Evolutionary conservation across 1,140 invertebrate genomes (phyloP).

Genomic region (Periplaneta americana): DNA sequence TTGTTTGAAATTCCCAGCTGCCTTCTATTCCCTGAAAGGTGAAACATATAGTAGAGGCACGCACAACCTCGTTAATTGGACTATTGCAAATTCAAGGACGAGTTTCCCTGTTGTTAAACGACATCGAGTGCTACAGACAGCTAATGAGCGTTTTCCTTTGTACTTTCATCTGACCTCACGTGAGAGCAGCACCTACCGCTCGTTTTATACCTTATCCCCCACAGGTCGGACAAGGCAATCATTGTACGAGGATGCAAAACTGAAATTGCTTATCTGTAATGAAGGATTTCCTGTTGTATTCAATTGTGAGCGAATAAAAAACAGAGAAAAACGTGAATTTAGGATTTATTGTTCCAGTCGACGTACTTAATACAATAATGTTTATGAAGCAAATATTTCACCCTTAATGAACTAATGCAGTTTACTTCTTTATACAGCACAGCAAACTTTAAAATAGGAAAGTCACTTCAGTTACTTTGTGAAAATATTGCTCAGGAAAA

Average conservation of each 20-base stretch:
- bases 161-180: background rate
- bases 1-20: background rate
- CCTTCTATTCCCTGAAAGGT: background rate
- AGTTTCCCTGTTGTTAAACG: background rate
- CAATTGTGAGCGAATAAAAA: too few species aligned
- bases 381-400: too few species aligned
- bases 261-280: background rate
- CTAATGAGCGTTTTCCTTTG: background rate
- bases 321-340: too few species aligned
- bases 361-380: too few species aligned
- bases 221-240: background rate
- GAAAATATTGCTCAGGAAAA: too few species aligned
- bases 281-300: too few species aligned
- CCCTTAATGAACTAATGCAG: too few species aligned
- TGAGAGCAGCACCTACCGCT: background rate
- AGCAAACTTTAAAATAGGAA: too few species aligned
- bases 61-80: background rate
- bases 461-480: too few species aligned
- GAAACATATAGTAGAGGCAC: background rate
- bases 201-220: too few species aligned
- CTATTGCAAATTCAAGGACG: background rate
- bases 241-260: background rate
- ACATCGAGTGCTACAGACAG: background rate
- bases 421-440: too few species aligned
- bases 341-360: too few species aligned